These are phyloP conservation scores for Rhinolophus sinicus DNA, from an alignment of 2,113 vertebrate genomes.

Conservation along the genomic window DNA sequence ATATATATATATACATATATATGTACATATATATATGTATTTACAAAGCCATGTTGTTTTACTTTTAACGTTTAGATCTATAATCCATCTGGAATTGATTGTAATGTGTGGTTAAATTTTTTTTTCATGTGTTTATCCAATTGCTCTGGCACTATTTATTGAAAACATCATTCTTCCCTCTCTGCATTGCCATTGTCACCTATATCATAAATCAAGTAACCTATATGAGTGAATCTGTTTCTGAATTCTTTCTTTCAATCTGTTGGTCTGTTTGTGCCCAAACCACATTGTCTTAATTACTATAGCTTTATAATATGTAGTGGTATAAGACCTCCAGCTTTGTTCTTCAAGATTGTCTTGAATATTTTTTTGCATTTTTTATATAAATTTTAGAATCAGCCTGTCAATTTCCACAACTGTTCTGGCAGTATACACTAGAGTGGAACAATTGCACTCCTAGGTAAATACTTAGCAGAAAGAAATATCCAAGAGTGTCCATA, in stretches of 20 bases:
- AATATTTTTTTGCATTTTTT: not conserved
- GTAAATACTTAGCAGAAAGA: constrained; percentile 20
- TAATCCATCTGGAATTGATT: constrained; percentile 62
- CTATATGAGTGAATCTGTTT: not conserved
- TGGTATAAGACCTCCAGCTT: not conserved
- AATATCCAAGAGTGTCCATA: not conserved
- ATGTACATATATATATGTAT: not conserved
- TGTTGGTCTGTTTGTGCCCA: not conserved
- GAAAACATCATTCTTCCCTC: constrained; percentile 7
- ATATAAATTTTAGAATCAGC: constrained; percentile 18
- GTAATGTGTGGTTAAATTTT: not conserved
- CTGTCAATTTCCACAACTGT: not conserved
- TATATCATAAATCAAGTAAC: constrained; percentile 31
- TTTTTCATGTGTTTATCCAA: constrained; percentile 26
- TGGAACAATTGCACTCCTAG: not conserved
- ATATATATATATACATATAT: not conserved
- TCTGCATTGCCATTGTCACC: not conserved
- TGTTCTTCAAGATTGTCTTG: not conserved
- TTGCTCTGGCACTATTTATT: constrained; percentile 3
- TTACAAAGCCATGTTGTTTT: not conserved
- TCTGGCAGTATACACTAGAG: not conserved
- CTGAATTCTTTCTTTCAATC: not conserved
- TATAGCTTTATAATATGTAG: not conserved
- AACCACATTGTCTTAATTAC: not conserved
- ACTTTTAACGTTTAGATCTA: constrained; percentile 29